These are phyloP conservation scores for Spisula solida DNA, from an alignment of 2,888 invertebrate genomes.

Conservation along the genomic window DNA sequence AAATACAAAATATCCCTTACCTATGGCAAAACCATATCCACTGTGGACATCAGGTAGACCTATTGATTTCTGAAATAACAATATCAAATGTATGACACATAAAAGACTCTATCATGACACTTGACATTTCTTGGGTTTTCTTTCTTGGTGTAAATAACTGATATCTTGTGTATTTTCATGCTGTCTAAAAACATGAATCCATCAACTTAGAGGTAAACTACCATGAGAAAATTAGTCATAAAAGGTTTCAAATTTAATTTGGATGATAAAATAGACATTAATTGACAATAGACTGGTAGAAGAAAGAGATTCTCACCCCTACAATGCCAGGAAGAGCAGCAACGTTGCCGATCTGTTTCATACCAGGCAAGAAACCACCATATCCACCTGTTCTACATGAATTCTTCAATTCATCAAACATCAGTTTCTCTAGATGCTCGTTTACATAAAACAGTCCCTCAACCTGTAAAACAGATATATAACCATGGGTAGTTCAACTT, in stretches of 20 bases:
- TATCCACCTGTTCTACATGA: conserved; percentile 94
- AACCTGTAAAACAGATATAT: conserved; percentile 89
- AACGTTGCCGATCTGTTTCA: conserved; percentile 99
- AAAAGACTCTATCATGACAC: no score
- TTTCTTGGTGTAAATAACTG: no score
- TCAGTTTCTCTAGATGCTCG: conserved; percentile 95
- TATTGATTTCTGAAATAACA: conserved; percentile 90
- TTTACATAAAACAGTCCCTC: conserved; percentile 99
- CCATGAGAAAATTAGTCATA: no score
- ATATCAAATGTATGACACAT: background rate
- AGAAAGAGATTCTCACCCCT: conserved; percentile 88
- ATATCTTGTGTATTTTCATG: no score
- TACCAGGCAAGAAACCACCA: conserved; percentile 99
- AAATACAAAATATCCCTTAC: conserved; percentile 87
- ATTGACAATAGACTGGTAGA: background rate
- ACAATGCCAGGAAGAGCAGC: conserved; percentile 99
- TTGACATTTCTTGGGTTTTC: no score
- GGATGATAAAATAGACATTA: no score
- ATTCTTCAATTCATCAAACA: conserved; percentile 98
- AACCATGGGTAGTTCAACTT: background rate
- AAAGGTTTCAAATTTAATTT: no score
- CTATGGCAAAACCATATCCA: conserved; percentile 99
- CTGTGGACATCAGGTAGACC: conserved; percentile 99
- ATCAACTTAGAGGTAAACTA: no score
- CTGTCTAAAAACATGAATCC: no score